phyloP scores from a whole-genome alignment of 2,888 invertebrate species.

The Apeira syringaria region DNA sequence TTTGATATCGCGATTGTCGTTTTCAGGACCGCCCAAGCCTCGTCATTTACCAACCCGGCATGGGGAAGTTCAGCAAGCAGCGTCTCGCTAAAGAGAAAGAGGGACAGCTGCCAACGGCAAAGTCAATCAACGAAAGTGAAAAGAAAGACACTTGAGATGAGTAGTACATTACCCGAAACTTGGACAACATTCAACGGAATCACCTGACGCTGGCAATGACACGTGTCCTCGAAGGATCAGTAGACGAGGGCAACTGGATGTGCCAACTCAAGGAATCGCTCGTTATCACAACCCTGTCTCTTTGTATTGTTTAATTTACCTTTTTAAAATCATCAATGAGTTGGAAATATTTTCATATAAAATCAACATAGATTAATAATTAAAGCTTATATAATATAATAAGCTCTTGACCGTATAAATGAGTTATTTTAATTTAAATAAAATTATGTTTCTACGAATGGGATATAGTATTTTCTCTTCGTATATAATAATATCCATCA shows the following conservation, averaged over 20 bases:
- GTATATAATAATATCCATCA: too few species aligned
- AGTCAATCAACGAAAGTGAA: constrained; percentile 71
- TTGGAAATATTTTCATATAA: constrained; percentile 39
- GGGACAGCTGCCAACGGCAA: constrained; percentile 44
- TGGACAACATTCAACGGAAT: constrained; percentile 80
- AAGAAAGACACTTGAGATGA: constrained; percentile 78
- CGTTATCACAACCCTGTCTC: constrained; percentile 62
- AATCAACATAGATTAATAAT: constrained; percentile 44
- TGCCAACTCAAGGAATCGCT: constrained; percentile 72
- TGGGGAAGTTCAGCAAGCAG: constrained; percentile 90
- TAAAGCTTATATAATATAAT: constrained; percentile 61
- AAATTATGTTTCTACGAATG: constrained; percentile 51
- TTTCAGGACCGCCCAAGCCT: constrained; percentile 93
- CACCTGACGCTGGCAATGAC: constrained; percentile 72
- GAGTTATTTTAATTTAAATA: constrained; percentile 78
- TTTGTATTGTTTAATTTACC: constrained; percentile 61
- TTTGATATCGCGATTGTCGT: constrained; percentile 3
- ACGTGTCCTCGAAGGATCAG: constrained; percentile 60
- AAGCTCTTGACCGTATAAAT: constrained; percentile 73
- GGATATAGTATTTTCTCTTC: constrained; percentile 29
- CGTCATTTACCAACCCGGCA: constrained; percentile 95
- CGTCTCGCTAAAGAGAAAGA: constrained; percentile 80
- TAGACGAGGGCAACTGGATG: constrained; percentile 63
- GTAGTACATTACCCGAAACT: constrained; percentile 55
- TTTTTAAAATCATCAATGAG: constrained; percentile 54